These are phyloP conservation scores for Limosa lapponica DNA, from an alignment of 2,797 vertebrate genomes.

Conservation along the genomic window DNA sequence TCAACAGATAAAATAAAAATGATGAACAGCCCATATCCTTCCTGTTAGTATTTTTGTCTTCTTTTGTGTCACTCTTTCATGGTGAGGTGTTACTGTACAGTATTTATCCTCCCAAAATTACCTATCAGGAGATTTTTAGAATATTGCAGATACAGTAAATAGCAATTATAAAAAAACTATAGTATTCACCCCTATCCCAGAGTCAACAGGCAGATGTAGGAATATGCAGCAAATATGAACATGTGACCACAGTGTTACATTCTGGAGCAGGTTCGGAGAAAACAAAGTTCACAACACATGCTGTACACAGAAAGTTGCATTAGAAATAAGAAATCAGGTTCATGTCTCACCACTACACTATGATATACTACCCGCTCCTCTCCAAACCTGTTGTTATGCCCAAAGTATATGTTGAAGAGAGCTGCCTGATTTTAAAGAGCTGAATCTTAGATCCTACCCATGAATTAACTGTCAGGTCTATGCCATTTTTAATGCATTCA, in stretches of 20 bases:
- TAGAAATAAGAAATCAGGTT: background rate
- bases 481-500: background rate
- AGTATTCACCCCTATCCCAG: background rate
- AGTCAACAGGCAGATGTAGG: background rate
- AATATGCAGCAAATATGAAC: background rate
- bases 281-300: background rate
- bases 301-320: background rate
- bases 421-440: constrained; percentile 7
- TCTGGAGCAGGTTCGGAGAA: background rate
- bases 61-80: background rate
- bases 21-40: background rate
- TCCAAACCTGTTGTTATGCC: background rate
- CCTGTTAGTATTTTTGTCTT: background rate
- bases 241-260: rapidly evolving
- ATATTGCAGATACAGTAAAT: background rate
- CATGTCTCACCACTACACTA: background rate
- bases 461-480: background rate
- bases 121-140: background rate
- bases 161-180: background rate
- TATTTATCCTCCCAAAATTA: background rate
- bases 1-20: background rate
- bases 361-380: rapidly evolving
- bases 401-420: background rate
- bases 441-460: background rate
- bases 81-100: background rate